phyloP scores from a whole-genome alignment of 1,140 invertebrate genomes.

The Antheraea pernyi region DNA sequence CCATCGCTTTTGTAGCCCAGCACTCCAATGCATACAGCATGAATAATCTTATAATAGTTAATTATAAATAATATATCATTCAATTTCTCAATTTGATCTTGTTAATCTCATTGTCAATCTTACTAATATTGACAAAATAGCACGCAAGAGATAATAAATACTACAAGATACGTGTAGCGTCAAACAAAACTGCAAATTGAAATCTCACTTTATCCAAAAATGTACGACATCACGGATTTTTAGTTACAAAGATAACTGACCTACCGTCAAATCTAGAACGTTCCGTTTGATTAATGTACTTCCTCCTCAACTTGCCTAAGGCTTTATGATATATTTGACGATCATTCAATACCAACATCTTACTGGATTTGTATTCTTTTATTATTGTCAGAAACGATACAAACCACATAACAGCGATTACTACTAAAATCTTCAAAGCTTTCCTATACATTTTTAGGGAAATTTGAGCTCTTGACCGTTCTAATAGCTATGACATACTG shows the following conservation, averaged over 20 bases:
- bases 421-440: conserved; percentile 28
- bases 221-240: neutral
- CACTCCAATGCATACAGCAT: no score
- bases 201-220: neutral
- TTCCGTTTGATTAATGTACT: conserved; percentile 15
- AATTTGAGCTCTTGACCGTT: neutral
- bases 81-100: no score
- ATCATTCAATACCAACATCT: conserved; percentile 7
- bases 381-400: conserved; percentile 32
- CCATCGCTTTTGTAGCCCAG: no score
- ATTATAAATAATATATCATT: no score
- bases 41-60: no score
- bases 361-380: conserved; percentile 22
- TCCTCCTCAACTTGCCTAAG: conserved; percentile 25
- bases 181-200: neutral
- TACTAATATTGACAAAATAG: no score
- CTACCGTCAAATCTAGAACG: conserved; percentile 21
- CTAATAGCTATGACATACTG: neutral
- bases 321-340: conserved; percentile 23
- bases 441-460: conserved; percentile 22
- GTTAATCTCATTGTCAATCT: no score
- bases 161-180: no score
- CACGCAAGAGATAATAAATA: no score
- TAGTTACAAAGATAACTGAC: neutral
- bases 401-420: conserved; percentile 28